Evolutionary conservation across 2,797 vertebrate species (phyloP).

Genomic region (Sebastes nivosus): DNA sequence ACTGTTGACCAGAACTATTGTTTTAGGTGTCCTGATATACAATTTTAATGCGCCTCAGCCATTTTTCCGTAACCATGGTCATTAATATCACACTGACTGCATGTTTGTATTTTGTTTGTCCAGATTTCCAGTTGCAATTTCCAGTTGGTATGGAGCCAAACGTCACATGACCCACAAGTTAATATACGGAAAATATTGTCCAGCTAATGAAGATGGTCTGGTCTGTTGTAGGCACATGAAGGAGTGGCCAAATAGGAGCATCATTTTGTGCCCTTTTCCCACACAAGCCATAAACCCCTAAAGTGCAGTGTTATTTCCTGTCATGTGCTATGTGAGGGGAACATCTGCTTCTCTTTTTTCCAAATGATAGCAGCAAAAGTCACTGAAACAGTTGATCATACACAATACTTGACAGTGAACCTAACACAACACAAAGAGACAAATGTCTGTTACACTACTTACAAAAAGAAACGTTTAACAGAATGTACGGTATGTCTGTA

Average conservation of each 20-base stretch:
- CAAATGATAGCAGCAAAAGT: background rate
- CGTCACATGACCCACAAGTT: background rate
- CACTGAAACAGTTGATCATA: background rate
- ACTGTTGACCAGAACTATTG: background rate
- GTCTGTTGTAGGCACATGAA: background rate
- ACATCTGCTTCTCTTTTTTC: constrained; percentile 10
- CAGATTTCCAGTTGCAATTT: background rate
- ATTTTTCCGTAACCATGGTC: background rate
- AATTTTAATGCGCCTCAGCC: background rate
- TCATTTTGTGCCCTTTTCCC: background rate
- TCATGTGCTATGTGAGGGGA: background rate
- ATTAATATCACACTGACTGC: background rate
- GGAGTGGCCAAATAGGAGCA: background rate
- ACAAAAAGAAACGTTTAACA: background rate
- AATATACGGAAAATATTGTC: background rate
- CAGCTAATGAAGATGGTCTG: background rate
- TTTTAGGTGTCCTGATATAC: background rate
- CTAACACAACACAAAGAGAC: background rate
- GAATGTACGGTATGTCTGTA: background rate
- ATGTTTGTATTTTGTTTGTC: background rate
- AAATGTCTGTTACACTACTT: background rate
- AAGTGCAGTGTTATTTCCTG: constrained; percentile 4
- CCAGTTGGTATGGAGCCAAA: background rate
- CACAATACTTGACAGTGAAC: background rate
- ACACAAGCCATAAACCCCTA: background rate